Percentiles rank a stretch among this genome's conserved stretches.
These are phyloP conservation scores for Alfaro cultratus DNA, from an alignment of 2,797 vertebrate genomes.

Conservation along the genomic window DNA sequence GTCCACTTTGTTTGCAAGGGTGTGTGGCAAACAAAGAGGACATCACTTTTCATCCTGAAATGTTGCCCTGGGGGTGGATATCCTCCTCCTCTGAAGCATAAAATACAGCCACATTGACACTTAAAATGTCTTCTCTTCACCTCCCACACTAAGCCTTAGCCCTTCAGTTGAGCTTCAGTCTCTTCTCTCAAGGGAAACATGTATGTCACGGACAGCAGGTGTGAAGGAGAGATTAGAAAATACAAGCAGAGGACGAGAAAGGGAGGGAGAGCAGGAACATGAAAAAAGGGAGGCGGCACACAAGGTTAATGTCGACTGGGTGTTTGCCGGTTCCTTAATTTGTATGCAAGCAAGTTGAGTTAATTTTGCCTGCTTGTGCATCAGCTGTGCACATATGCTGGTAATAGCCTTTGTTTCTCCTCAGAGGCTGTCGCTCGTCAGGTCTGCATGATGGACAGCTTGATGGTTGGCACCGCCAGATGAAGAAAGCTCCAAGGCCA, in stretches of 20 bases:
- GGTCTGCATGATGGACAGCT: slow-evolving; percentile 70
- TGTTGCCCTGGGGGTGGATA: slow-evolving; percentile 67
- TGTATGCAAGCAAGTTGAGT: slow-evolving; percentile 62
- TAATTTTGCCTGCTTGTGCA: slow-evolving; percentile 59
- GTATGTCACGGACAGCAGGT: slow-evolving; percentile 79
- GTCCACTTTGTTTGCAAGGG: slow-evolving; percentile 44
- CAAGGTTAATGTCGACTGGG: slow-evolving; percentile 44
- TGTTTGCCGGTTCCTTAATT: slow-evolving; percentile 43
- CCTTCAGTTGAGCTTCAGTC: slow-evolving; percentile 70
- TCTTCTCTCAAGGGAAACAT: slow-evolving; percentile 76
- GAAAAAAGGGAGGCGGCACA: slow-evolving; percentile 49
- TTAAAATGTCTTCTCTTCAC: slow-evolving; percentile 66
- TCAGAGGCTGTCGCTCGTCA: slow-evolving; percentile 55
- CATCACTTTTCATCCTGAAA: slow-evolving; percentile 35
- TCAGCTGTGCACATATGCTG: slow-evolving; percentile 66
- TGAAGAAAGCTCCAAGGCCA: slow-evolving; percentile 66
- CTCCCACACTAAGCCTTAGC: slow-evolving; percentile 70
- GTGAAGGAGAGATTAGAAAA: slow-evolving; percentile 79
- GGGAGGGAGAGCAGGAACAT: slow-evolving; percentile 55
- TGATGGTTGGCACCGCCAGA: slow-evolving; percentile 68
- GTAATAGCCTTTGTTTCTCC: slow-evolving; percentile 74
- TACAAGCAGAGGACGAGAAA: slow-evolving; percentile 55
- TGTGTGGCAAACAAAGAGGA: background rate
- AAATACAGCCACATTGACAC: slow-evolving; percentile 62
- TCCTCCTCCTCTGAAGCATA: slow-evolving; percentile 57